phyloP scores from a whole-genome alignment of 1,140 invertebrate species.

The Mamestra configurata region DNA sequence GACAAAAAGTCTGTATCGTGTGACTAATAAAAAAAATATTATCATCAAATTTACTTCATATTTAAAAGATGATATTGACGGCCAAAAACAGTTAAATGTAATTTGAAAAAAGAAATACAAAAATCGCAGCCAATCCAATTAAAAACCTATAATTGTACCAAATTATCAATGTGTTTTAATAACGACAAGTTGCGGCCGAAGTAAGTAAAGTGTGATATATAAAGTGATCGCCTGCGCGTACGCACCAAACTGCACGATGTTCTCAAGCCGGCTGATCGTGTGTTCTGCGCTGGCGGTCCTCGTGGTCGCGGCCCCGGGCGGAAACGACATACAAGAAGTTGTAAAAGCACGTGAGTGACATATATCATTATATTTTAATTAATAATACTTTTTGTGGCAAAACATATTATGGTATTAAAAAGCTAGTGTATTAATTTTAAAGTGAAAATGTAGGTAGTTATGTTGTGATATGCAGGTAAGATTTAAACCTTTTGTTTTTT shows the following conservation, averaged over 20 bases:
- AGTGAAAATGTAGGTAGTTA: background rate
- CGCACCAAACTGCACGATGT: conserved; percentile 59
- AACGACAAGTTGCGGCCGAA: background rate
- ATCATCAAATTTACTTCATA: no score
- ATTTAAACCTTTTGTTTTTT: background rate
- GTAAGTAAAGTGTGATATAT: conserved; percentile 55
- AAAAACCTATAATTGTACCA: no score
- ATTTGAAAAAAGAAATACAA: no score
- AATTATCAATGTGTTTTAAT: background rate
- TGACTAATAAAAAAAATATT: no score
- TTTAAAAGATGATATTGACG: no score
- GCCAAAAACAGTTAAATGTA: background rate
- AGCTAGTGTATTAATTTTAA: background rate
- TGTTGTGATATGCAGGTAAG: background rate
- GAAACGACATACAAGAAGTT: conserved; percentile 50
- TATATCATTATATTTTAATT: background rate
- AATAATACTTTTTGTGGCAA: background rate
- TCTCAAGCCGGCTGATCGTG: conserved; percentile 55
- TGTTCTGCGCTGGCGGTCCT: conserved; percentile 55
- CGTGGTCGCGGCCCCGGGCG: conserved; percentile 52
- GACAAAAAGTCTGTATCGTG: no score
- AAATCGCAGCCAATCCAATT: no score
- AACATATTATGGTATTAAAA: background rate
- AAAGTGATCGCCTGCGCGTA: conserved; percentile 52
- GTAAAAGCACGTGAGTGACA: conserved; percentile 52